A percentile compares a stretch with the other conserved stretches of the same genome.
These are phyloP conservation scores for human DNA, from an alignment of 2,113 vertebrate genomes.

Conservation along the genomic window GRCh38 chr2:213562501-213563000, in stretches of 20 bases:
- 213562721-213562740: too few species aligned
- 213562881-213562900: neutral
- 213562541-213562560: neutral
- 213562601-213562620: neutral
- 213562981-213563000: neutral
- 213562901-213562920: neutral
- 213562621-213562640: rapidly evolving
- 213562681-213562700: too few species aligned
- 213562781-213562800: too few species aligned
- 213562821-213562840: too few species aligned
- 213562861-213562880: too few species aligned
- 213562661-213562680: too few species aligned
- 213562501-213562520: neutral
- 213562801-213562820: too few species aligned
- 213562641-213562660: rapidly evolving
- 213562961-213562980: neutral
- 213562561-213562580: neutral
- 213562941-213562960: neutral
- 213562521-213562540: neutral
- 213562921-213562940: neutral
- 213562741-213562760: too few species aligned
- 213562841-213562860: too few species aligned
- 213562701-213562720: too few species aligned
- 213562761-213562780: too few species aligned
- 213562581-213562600: neutral